phyloP scores from a whole-genome alignment of 2,113 vertebrate genomes.

The Brachyistius frenatus region DNA sequence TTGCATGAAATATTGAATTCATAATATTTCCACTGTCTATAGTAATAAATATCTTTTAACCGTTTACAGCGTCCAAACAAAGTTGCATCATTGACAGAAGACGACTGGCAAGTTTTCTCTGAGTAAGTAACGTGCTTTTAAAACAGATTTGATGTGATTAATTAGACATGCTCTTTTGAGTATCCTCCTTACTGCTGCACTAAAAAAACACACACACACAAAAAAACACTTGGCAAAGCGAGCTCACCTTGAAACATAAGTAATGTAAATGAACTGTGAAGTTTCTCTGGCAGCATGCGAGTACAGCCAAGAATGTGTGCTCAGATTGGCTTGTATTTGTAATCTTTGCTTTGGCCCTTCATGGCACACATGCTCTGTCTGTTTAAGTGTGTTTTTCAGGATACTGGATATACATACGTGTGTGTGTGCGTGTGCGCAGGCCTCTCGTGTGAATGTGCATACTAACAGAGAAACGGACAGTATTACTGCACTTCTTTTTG shows the following conservation, averaged over 20 bases:
- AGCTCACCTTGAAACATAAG: constrained; percentile 41
- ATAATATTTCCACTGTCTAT: not conserved
- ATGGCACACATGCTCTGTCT: constrained; percentile 3
- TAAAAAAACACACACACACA: not conserved
- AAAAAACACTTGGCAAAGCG: not conserved
- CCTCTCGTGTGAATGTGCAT: constrained; percentile 26
- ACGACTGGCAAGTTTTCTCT: constrained; percentile 64
- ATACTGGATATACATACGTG: not conserved
- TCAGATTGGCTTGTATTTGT: constrained; percentile 14
- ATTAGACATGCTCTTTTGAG: constrained; percentile 1
- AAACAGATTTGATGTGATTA: not conserved
- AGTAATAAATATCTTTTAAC: not conserved
- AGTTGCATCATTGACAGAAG: constrained; percentile 73
- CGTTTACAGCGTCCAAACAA: constrained; percentile 68
- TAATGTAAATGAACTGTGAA: constrained; percentile 55
- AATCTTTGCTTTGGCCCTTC: constrained; percentile 48
- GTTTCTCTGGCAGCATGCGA: constrained; percentile 39
- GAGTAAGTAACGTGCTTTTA: constrained; percentile 56
- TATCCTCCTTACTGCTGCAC: not conserved
- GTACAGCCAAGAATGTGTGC: constrained; percentile 23
- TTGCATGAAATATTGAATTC: too few relatives aligned
- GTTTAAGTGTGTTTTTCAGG: not conserved
- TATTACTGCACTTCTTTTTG: not conserved
- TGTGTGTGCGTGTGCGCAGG: not conserved
- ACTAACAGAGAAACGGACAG: not conserved